Percentiles rank a stretch among this genome's conserved stretches.
Conservation (phyloP, 2,797 vertebrate species). For the Tragelaphus eurycerus region DNA sequence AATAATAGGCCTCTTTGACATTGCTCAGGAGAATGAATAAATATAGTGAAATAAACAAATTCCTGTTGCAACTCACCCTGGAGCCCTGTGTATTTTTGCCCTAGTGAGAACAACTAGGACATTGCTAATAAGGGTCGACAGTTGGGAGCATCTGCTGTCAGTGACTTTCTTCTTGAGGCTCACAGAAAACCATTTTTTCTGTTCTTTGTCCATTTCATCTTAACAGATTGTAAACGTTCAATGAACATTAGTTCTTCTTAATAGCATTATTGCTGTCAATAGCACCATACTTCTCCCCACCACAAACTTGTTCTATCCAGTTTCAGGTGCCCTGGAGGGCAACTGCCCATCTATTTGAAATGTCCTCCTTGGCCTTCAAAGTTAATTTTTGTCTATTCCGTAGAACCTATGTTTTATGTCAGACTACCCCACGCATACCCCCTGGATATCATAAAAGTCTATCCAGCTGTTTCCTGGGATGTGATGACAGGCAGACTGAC, state of each 20-base stretch:
- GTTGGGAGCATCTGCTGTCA: background rate
- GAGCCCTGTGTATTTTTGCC: background rate
- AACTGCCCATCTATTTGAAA: background rate
- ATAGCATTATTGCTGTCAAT: background rate
- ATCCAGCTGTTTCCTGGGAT: background rate
- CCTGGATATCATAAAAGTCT: slow-evolving; percentile 4
- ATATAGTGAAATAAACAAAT: background rate
- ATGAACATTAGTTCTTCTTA: background rate
- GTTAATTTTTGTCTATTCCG: background rate
- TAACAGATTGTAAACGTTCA: background rate
- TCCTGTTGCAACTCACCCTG: background rate
- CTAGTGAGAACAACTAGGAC: background rate
- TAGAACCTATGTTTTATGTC: background rate
- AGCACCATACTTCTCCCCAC: background rate
- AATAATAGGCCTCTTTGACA: background rate
- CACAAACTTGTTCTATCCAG: background rate
- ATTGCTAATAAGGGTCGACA: background rate
- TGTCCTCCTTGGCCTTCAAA: background rate
- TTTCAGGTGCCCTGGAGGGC: background rate
- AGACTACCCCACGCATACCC: background rate
- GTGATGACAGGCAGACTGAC: background rate
- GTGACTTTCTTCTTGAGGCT: background rate
- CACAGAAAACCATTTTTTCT: background rate
- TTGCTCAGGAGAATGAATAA: background rate
- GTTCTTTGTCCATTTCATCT: background rate